These are phyloP conservation scores for Crotalus viridis DNA, from an alignment of 2,113 vertebrate species.

Conservation along the genomic window DNA sequence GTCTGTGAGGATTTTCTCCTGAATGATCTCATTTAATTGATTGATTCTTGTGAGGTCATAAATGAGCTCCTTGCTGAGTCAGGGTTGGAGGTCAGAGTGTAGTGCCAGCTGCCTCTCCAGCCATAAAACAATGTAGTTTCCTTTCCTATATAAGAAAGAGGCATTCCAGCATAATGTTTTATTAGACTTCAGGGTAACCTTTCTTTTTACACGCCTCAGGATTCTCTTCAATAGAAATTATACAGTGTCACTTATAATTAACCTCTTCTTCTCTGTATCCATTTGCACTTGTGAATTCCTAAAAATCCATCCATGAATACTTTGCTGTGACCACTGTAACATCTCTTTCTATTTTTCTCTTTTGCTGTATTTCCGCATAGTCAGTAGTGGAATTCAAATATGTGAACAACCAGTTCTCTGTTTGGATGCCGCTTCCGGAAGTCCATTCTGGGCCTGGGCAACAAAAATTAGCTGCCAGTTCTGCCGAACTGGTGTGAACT, in stretches of 20 bases:
- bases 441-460: too few relatives aligned
- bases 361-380: neutral
- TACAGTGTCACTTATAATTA: constrained; percentile 63
- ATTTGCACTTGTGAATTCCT: constrained; percentile 42
- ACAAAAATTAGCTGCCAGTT: too few relatives aligned
- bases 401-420: too few relatives aligned
- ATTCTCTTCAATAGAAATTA: constrained; percentile 61
- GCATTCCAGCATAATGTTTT: constrained; percentile 57
- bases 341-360: constrained; percentile 21
- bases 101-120: constrained; percentile 85
- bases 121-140: constrained; percentile 69
- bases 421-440: too few relatives aligned
- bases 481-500: too few relatives aligned
- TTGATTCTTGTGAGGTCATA: constrained; percentile 70
- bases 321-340: constrained; percentile 28
- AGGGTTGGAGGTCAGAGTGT: constrained; percentile 77
- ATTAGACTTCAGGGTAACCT: constrained; percentile 58
- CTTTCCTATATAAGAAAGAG: constrained; percentile 66
- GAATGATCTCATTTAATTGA: constrained; percentile 75
- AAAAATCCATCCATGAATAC: constrained; percentile 11
- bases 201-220: constrained; percentile 52
- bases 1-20: constrained; percentile 72
- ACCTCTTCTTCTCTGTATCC: constrained; percentile 37
- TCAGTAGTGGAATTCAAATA: too few relatives aligned
- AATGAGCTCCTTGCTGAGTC: constrained; percentile 75